Percentiles rank a stretch among this genome's conserved stretches.
phyloP scores from a whole-genome alignment of 1,140 invertebrate species.

The Eriocheir sinensis region DNA sequence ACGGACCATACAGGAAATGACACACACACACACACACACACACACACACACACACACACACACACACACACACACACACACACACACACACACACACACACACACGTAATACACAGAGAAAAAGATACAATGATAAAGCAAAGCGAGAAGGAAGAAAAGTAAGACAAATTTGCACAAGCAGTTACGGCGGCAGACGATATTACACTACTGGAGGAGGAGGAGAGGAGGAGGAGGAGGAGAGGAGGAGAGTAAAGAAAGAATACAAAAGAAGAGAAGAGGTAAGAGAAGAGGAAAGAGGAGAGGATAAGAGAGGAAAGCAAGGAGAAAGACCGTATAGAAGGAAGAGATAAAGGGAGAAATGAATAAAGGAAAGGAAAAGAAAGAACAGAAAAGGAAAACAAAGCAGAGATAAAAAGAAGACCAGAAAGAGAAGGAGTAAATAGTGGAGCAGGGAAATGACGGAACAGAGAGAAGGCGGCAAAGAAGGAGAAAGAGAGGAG shows the following conservation, averaged over 20 bases:
- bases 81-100: background rate
- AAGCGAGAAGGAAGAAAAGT: background rate
- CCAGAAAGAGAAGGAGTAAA: background rate
- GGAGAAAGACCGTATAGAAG: background rate
- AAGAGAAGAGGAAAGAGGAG: background rate
- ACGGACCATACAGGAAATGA: background rate
- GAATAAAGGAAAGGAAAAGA: no score
- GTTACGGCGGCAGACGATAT: no score
- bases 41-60: conserved; percentile 13
- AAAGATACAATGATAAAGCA: no score
- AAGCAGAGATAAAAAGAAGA: no score
- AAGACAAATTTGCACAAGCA: background rate
- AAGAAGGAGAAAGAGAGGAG: background rate
- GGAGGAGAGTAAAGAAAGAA: background rate
- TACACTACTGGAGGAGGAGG: background rate
- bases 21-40: conserved; percentile 13
- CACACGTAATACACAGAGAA: no score
- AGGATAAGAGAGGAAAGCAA: background rate
- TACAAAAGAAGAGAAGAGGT: no score
- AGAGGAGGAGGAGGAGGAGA: background rate
- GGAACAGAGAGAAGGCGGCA: no score
- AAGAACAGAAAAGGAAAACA: no score
- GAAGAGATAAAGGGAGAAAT: no score
- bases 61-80: conserved; percentile 13
- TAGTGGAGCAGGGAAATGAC: background rate